Evolutionary conservation across 2,888 invertebrate genomes (phyloP), one percentile per base, ranked within the genome.

Genomic region (Reticulitermes lucifugus): DNA sequence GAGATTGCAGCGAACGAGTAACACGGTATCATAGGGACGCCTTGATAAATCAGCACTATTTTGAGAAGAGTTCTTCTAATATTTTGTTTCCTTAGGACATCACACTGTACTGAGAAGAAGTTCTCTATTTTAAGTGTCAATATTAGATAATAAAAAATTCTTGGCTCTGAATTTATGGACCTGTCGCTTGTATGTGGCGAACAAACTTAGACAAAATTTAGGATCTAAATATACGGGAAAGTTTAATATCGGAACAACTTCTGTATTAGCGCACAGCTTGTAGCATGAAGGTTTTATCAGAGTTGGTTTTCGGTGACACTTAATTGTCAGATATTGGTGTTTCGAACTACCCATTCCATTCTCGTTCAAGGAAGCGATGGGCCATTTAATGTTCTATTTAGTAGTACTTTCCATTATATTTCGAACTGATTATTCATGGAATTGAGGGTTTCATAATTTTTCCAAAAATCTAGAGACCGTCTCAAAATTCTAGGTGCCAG

Each of bases 141-240:
- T 65, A 65, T 65, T 65, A n/a, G 65, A n/a, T 65, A n/a, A 65
- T n/a, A 65, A 65, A 65, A 65, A 65, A 2, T n/a, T n/a, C n/a
- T n/a, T 25, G 6, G n/a, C 25, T 5, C 65, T 7, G n/a, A 65
- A n/a, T 65, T 60, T 65, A 65, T 65, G 14, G 6, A 65, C 65
- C 5, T 65, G 25, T 65, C 65, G 2, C 25, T 65, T 65, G 1
- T 65, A 65, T 25, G 25, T 65, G 65, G 65, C n/a, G 65, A 65
- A 65, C 65, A 65, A 65, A 25, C 65, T 65, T 65, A 10, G 25
- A n/a, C 6, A 6, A 65, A 65, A 65, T 65, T n/a, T 65, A 65
- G 1, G 3, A 14, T 25, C 25, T 10, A 6, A 14, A 65, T 0
- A 25, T 10, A 65, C n/a, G 25, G 10, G 10, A 25, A 25, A 12